Conservation (phyloP, 2,113 vertebrate species). For the Podocnemis expansa region DNA sequence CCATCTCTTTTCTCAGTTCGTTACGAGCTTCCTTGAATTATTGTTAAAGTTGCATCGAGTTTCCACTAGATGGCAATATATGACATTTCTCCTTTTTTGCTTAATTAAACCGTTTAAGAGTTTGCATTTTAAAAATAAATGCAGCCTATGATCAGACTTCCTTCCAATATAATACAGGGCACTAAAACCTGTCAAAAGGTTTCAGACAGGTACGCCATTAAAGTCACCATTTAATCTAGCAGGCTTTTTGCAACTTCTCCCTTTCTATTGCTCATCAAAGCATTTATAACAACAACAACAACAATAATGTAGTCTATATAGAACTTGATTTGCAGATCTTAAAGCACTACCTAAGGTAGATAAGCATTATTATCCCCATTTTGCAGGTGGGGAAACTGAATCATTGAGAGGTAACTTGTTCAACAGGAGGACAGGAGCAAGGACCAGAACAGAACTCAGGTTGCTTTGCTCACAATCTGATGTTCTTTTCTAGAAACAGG, state of each 20-base stretch:
- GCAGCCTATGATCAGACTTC: background rate
- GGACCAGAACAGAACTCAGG: background rate
- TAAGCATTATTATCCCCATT: background rate
- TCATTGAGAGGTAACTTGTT: background rate
- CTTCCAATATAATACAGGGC: background rate
- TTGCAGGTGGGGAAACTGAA: background rate
- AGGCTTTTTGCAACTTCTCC: background rate
- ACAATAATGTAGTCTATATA: background rate
- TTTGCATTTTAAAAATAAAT: background rate
- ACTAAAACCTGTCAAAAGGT: background rate
- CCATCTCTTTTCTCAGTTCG: fast-evolving
- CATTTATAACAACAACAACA: background rate
- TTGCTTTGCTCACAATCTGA: background rate
- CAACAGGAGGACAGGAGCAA: background rate
- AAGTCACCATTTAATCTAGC: background rate
- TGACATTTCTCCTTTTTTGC: fast-evolving
- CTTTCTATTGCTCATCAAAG: background rate
- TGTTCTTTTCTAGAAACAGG: background rate
- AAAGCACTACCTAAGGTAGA: background rate
- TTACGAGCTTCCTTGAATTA: background rate
- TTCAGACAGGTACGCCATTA: background rate
- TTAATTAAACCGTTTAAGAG: background rate
- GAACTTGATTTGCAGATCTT: background rate
- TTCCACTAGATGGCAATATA: fast-evolving
- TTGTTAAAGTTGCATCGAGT: background rate